Base-by-base conservation (phyloP, 2,888 invertebrate genomes). In the Oasisia sp. region DNA sequence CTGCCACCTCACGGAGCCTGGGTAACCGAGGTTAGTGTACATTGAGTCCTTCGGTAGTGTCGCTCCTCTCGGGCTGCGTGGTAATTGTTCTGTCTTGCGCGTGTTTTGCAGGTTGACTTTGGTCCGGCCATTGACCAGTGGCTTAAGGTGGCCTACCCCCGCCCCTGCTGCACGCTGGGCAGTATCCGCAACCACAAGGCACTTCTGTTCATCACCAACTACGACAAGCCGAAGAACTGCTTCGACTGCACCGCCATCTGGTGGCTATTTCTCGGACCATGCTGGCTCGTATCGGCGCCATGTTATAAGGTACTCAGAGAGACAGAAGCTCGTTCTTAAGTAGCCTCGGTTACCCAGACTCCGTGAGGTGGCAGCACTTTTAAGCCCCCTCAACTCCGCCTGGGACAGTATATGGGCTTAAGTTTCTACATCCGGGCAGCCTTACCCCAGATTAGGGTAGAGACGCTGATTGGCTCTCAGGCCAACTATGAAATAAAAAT, bases 161-260 rank as follows among this genome's bases (percentile, higher is more conserved):
- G 93, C 0, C 94, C 93, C 32, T 94, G 94, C 93, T 94, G 94
- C 91, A 94, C 94, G 14, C 56, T 94, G 45, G 93, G 94, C 44
- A 91, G 92, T 19, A 91, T 94, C 32, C 91, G 93, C 5, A 92
- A 91, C 38, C 94, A 94, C 93, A 93, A 93, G 89, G 94, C 94
- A 1, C 92, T 93, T 19, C 93, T 94, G 91, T 94, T 93, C 94
- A 94, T 94, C 91, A 94, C 94, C 91, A 94, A 94, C 93, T 93
- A 92, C 93, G 92, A 93, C 92, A 94, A 94, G 90, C 94, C 94
- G 19, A 91, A 93, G 45, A 94, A 94, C 92, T 93, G 93, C 91
- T 94, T 94, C 92, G 94, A 94, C 93, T 94, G 94, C 92, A 94
- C 93, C 92, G 93, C 93, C 92, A 89, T 94, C 91, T 94, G 94